Evolutionary conservation across 2,797 vertebrate genomes (phyloP), one percentile per base, ranked within the genome.

Genomic region (Takifugu rubripes): DNA sequence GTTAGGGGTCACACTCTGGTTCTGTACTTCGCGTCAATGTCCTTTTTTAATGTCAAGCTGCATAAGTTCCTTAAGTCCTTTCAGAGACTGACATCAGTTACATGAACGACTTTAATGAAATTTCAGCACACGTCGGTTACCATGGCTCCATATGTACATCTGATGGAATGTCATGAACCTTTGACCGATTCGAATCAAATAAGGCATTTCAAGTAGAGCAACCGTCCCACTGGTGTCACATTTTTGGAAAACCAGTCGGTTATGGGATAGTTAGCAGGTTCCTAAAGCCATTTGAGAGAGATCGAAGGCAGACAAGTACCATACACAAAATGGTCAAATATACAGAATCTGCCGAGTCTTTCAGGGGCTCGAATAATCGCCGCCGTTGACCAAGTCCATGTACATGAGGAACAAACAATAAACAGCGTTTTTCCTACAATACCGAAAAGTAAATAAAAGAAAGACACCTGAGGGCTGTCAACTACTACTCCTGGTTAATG

Each of bases 171-270:
- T 80, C 61, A 52, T 70, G 49, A 81, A 86, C 78, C 83, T 66
- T 77, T 55, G 70, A 87, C 86, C 84, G 36, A 40, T 40, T 40
- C 36, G 3, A 40, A 40, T 40, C 84, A 84, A 88, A 88, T 89
- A 88, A 90, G 88, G 88, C 86, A 88, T 88, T 87, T 90, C 82
- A 88, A 87, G 87, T 86, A 79, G 83, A 53, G 62, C 83, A 82
- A 84, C 79, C 66, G 74, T 82, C 74, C 77, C 43, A 88, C 58
- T 74, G 66, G 68, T 58, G 70, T 79, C 75, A 77, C 77, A 55
- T 81, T 81, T 84, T 84, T 78, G 75, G 82, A 76, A 74, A 81
- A 52, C 79, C 66, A 51, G 63, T 74, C 67, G 12, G 73, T 82
- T 81, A 75, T 58, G 69, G 74, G 77, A 61, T 57, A 67, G 75